Base-by-base conservation (phyloP, 2,797 vertebrate species). In the Momotus momota region DNA sequence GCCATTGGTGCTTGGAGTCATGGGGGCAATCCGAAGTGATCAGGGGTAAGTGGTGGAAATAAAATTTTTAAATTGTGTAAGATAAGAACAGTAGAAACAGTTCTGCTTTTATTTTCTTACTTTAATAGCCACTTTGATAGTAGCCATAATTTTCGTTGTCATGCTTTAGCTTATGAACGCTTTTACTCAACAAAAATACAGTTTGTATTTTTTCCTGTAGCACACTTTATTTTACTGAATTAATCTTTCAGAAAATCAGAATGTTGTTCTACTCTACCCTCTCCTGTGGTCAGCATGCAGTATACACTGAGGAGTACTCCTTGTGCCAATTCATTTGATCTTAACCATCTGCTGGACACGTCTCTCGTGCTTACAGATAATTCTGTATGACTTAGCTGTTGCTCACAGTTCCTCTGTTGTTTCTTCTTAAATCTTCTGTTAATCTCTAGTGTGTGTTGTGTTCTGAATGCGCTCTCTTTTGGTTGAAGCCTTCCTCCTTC, bases 1-100 rank as follows among this genome's bases (percentile, higher is more conserved):
- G 99, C 99, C 99, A 9, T 97, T 99, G 45, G 99, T 99, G 51
- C 98, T 99, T 96, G 99, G 99, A 85, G 99, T 99, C 87, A 99
- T 99, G 96, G 99, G 99, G 94, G 99, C 99, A 83, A 99, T 99
- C 96, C 99, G 99, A 97, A 99, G 99, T 92, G 99, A 99, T 98
- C 99, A 99, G 98, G 99, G 99, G 99, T 99, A 96, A 98, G 98
- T 97, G 48, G 64, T 94, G 70, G 25, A 96, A 96, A 67, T 85
- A 81, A 91, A 78, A 21, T 48, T 55, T 52, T 81, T 7, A 80
- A 90, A 51, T 46, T 45, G n/a, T 31, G 20, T 86, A 46, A 91
- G 46, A 25, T 80, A 66, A 74, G 51, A 87, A 65, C 12, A 69
- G 12, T 60, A 72, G 31, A 83, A 90, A n/a, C n/a, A 71, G 46